phyloP scores from a whole-genome alignment of 1,140 invertebrate species.

The Diachasmimorpha longicaudata region DNA sequence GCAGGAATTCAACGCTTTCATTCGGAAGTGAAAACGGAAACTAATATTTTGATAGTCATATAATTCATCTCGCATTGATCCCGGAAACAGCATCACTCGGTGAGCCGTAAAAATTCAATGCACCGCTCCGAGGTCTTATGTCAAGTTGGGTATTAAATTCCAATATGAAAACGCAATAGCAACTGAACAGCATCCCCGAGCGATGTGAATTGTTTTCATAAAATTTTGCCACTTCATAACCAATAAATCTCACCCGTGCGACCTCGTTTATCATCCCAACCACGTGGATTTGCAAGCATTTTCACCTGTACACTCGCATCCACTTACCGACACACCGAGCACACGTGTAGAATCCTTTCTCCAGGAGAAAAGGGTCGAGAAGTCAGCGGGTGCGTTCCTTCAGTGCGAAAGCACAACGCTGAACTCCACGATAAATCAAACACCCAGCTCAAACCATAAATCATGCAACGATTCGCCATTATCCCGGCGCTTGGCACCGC shows the following conservation, averaged over 20 bases:
- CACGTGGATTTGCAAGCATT: background rate
- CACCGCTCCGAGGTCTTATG: background rate
- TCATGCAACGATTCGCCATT: conserved; percentile 29
- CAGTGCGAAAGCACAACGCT: background rate
- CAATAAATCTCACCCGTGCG: conserved; percentile 4
- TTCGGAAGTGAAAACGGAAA: background rate
- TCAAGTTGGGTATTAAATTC: conserved; percentile 13
- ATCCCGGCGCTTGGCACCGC: conserved; percentile 8
- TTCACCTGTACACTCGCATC: background rate
- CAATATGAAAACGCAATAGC: background rate
- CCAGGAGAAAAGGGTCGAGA: background rate
- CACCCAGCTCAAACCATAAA: conserved; percentile 20
- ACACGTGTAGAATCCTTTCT: background rate
- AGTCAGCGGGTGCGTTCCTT: conserved; percentile 14
- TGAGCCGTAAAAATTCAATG: background rate
- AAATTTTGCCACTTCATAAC: conserved; percentile 15
- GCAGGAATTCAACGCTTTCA: background rate
- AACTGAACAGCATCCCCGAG: background rate
- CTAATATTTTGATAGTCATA: background rate
- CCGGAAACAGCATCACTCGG: background rate
- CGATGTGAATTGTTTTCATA: conserved; percentile 9
- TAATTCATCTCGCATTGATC: background rate
- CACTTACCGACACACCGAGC: background rate
- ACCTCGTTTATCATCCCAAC: conserved; percentile 1
- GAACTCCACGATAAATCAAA: conserved; percentile 29